Percentiles rank a stretch among this genome's conserved stretches.
Conservation (phyloP, 1,140 invertebrate species). For the Heliconius nattereri region DNA sequence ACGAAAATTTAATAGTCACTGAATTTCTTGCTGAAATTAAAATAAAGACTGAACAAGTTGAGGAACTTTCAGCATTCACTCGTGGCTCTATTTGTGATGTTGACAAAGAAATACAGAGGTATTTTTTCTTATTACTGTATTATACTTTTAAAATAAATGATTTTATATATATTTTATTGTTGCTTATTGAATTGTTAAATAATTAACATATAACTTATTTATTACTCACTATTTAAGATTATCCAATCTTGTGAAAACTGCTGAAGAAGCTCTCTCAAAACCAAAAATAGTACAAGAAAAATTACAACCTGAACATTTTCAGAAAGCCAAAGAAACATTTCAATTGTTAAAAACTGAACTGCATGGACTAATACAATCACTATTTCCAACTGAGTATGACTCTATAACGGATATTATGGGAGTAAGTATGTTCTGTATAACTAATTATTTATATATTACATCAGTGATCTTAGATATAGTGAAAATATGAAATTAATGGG, state of each 20-base stretch:
- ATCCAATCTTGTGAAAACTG: slow-evolving; percentile 49
- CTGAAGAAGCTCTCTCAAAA: slow-evolving; percentile 56
- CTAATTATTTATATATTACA: background rate
- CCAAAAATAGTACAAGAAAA: slow-evolving; percentile 47
- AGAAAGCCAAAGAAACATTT: slow-evolving; percentile 67
- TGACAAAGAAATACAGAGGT: slow-evolving; percentile 69
- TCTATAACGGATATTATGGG: slow-evolving; percentile 57
- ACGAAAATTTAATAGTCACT: slow-evolving; percentile 63
- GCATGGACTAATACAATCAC: slow-evolving; percentile 59
- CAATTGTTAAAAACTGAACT: slow-evolving; percentile 62
- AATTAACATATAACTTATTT: no score
- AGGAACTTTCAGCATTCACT: slow-evolving; percentile 68
- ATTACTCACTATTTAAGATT: slow-evolving; percentile 45
- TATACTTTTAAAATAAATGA: background rate
- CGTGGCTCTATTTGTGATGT: slow-evolving; percentile 61
- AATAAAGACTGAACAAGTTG: slow-evolving; percentile 59
- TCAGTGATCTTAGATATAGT: background rate
- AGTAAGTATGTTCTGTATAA: slow-evolving; percentile 50
- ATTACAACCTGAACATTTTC: slow-evolving; percentile 53
- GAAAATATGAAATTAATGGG: no score
- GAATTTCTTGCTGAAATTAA: slow-evolving; percentile 64
- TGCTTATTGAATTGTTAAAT: no score
- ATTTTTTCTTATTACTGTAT: slow-evolving; percentile 18
- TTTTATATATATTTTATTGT: no score
- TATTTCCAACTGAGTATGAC: slow-evolving; percentile 59